Evolutionary conservation across 2,797 vertebrate species (phyloP).

Genomic region (Anabacerthia variegaticeps): DNA sequence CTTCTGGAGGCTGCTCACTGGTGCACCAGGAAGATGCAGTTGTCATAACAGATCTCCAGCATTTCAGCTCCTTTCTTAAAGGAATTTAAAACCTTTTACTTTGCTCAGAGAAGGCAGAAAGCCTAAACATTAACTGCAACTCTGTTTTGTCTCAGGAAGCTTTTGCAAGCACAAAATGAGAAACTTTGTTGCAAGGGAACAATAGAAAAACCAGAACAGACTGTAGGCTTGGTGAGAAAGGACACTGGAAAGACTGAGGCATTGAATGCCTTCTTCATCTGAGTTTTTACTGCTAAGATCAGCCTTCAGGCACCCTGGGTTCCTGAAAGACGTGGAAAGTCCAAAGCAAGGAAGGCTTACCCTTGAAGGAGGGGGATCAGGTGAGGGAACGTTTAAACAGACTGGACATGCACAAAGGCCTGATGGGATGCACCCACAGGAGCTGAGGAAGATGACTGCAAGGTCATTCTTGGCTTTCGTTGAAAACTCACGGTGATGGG

Average conservation of each 20-base stretch:
- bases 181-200: neutral
- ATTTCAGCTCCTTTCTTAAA: neutral
- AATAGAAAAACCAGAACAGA: neutral
- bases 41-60: neutral
- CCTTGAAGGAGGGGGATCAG: neutral
- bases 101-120: neutral
- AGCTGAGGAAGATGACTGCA: neutral
- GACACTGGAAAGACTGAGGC: neutral
- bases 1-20: neutral
- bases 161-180: neutral
- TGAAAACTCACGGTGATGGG: neutral
- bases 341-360: neutral
- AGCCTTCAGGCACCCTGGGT: neutral
- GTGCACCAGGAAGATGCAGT: neutral
- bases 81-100: neutral
- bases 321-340: neutral
- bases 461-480: neutral
- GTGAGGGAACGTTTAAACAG: neutral
- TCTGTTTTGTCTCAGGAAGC: neutral
- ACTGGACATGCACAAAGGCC: neutral
- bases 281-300: neutral
- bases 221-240: neutral
- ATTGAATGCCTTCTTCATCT: neutral
- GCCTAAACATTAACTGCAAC: neutral
- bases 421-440: neutral